These are phyloP conservation scores for Athalia circularis DNA, from an alignment of 2,888 invertebrate genomes.

Conservation along the genomic window DNA sequence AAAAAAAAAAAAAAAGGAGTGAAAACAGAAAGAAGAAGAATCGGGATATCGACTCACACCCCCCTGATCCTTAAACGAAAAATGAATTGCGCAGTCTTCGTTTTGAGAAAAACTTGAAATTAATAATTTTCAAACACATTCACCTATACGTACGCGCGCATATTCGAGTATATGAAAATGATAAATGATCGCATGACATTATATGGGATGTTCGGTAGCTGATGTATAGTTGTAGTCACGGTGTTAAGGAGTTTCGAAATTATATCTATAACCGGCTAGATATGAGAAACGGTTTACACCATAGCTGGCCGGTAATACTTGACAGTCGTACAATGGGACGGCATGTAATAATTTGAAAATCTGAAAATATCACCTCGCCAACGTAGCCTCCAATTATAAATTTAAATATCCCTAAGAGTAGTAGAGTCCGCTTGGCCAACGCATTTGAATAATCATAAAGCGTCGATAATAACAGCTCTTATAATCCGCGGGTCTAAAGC, in stretches of 20 bases:
- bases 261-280: background rate
- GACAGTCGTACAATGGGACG: slow-evolving; percentile 33
- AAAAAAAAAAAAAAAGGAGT: background rate
- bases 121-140: too few species aligned
- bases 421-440: slow-evolving; percentile 27
- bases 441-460: slow-evolving; percentile 45
- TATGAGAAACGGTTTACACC: slow-evolving; percentile 34
- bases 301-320: slow-evolving; percentile 19
- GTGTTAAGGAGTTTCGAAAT: background rate
- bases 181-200: too few species aligned
- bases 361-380: slow-evolving; percentile 44
- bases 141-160: too few species aligned
- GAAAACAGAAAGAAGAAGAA: too few species aligned
- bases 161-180: too few species aligned
- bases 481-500: slow-evolving; percentile 43
- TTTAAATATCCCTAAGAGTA: slow-evolving; percentile 38
- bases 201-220: background rate
- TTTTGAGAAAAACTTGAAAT: too few species aligned
- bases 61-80: too few species aligned
- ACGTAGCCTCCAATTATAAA: slow-evolving; percentile 45
- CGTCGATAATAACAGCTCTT: slow-evolving; percentile 45
- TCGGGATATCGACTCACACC: too few species aligned
- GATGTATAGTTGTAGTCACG: background rate
- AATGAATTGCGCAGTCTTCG: too few species aligned
- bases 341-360: slow-evolving; percentile 43